Base-by-base conservation (phyloP, 2,113 vertebrate species). In the Arothron firmamentum region DNA sequence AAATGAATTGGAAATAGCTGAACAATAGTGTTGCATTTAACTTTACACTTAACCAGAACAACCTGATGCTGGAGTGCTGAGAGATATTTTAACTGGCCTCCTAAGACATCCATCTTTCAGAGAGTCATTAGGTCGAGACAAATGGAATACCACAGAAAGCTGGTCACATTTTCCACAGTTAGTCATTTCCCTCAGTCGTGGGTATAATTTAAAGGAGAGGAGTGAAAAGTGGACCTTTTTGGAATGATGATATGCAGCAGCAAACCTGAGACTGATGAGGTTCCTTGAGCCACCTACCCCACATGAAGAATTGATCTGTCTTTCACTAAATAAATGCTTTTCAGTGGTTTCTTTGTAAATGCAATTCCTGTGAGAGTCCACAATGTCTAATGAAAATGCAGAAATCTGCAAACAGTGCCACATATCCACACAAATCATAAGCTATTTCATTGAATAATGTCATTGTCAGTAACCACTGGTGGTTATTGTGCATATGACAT, bases 141-240 rank as follows among this genome's bases (percentile, higher is more conserved):
- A 77, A 83, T 74, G 52, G 63, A 80, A 79, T 76, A 61, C 61
- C 61, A 43, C 59, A 25, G 64, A 46, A 58, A 64, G 57, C 65
- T 59, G 65, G 52, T 79, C 70, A 81, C 67, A 77, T 81, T 87
- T 89, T 87, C 86, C 81, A 81, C 58, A 70, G 45, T 75, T 25
- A 31, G 18, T 25, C 63, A 71, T 59, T 72, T 70, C 50, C 59
- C 62, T 77, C 70, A 65, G 45, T 59, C 61, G 59, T 49, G 62
- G 52, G 17, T 65, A 28, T 62, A 65, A 71, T 61, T 75, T 46
- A 80, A 60, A 65, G 41, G 50, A 71, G 61, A 38, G 59, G 54
- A 74, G 48, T 64, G 52, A 66, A 73, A 68, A 67, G 28, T 49
- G 55, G 45, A 52, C 17, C 55, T 57, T 15, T 64, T 67, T 68